phyloP scores from a whole-genome alignment of 2,113 vertebrate genomes.

The Macroglossus sobrinus region DNA sequence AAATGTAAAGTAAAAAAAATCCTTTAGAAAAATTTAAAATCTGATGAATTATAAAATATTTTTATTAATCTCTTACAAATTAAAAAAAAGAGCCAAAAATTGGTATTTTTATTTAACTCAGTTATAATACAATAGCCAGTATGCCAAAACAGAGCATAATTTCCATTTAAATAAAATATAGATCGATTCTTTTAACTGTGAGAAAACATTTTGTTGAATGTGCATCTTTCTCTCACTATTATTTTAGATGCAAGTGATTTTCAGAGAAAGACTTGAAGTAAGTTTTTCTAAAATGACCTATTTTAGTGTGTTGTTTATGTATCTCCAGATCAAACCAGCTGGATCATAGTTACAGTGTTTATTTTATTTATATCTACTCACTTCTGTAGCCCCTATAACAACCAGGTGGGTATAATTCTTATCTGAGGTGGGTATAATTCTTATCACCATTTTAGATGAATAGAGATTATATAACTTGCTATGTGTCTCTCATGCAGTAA shows the following conservation, averaged over 20 bases:
- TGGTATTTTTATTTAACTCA: neutral
- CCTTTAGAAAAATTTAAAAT: neutral
- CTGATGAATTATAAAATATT: neutral
- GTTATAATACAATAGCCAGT: neutral
- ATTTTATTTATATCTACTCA: neutral
- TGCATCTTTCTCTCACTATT: neutral
- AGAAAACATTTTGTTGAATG: neutral
- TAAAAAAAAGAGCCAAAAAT: neutral
- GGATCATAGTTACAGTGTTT: neutral
- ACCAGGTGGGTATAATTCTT: neutral
- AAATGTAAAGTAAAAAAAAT: neutral
- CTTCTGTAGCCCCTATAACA: neutral
- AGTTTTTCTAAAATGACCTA: neutral
- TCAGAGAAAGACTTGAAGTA: neutral
- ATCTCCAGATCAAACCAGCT: neutral
- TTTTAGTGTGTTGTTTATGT: neutral
- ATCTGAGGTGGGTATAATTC: neutral
- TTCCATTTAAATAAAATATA: neutral
- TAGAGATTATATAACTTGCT: neutral
- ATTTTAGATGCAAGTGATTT: neutral
- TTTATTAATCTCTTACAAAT: neutral
- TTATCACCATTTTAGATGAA: neutral
- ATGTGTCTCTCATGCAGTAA: neutral
- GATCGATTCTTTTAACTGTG: neutral
- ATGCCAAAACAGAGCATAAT: neutral